A percentile compares a stretch with the other conserved stretches of the same genome.
Evolutionary conservation across 2,113 vertebrate species (phyloP).

Genomic region (Scalopus aquaticus): DNA sequence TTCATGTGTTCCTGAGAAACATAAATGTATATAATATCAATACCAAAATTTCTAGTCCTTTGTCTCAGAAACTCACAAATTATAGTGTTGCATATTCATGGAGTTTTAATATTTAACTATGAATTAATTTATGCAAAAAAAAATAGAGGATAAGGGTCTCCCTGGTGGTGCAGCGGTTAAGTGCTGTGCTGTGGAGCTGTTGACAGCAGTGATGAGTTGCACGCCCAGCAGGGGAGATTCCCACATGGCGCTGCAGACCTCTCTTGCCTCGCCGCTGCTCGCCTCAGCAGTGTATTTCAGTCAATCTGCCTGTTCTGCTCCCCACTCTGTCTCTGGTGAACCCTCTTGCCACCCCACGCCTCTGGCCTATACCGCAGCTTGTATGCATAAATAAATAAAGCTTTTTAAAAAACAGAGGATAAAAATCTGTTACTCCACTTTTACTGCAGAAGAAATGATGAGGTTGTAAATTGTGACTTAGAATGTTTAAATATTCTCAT

Average conservation of each 20-base stretch:
- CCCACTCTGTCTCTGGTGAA: too few species aligned
- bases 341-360: too few species aligned
- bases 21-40: not conserved
- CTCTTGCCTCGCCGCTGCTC: too few species aligned
- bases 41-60: not conserved
- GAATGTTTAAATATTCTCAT: not conserved
- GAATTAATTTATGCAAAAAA: not conserved
- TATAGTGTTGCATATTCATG: not conserved
- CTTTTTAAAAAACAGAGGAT: not conserved
- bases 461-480: not conserved
- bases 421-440: not conserved
- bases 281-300: too few species aligned
- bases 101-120: not conserved
- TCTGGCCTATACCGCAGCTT: too few species aligned
- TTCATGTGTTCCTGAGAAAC: conserved; percentile 3
- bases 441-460: not conserved
- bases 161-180: too few species aligned
- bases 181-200: too few species aligned
- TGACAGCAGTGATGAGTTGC: too few species aligned
- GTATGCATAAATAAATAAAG: too few species aligned
- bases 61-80: not conserved
- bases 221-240: too few species aligned
- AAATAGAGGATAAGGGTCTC: not conserved
- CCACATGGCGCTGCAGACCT: too few species aligned
- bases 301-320: too few species aligned